These are phyloP conservation scores for Pelobates cultripes DNA, from an alignment of 2,797 vertebrate species.

Conservation along the genomic window DNA sequence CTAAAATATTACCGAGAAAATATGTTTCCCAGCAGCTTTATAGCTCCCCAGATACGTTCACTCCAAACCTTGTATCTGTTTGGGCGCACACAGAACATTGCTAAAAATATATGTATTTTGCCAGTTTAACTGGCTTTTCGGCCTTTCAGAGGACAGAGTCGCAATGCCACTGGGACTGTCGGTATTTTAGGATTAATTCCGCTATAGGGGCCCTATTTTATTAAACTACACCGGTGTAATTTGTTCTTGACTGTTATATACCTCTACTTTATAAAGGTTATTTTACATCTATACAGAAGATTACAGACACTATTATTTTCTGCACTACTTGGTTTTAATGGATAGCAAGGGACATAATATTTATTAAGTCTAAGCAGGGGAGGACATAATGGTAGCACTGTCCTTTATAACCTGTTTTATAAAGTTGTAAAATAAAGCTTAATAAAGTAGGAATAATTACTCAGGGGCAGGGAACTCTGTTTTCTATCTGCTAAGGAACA, in stretches of 20 bases:
- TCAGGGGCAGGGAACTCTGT: conserved; percentile 53
- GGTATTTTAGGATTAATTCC: conserved; percentile 62
- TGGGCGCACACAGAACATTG: conserved; percentile 70
- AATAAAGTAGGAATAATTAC: conserved; percentile 69
- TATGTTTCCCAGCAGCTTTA: conserved; percentile 77
- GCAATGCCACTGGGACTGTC: conserved; percentile 59
- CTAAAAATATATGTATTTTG: conserved; percentile 62
- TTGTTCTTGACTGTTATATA: conserved; percentile 68
- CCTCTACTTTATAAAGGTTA: conserved; percentile 67
- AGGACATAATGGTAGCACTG: conserved; percentile 64
- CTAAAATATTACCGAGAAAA: conserved; percentile 76
- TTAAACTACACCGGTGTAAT: conserved; percentile 67
- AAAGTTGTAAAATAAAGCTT: conserved; percentile 68
- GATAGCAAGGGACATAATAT: conserved; percentile 64
- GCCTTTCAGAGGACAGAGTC: conserved; percentile 60
- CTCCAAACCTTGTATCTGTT: conserved; percentile 72
- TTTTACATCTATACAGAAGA: conserved; percentile 67
- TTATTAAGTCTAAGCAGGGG: conserved; percentile 64
- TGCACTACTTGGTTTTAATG: conserved; percentile 65
- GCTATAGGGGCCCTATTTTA: conserved; percentile 68
- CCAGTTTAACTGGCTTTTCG: conserved; percentile 62
- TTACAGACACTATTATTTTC: conserved; percentile 65
- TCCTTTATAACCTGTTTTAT: conserved; percentile 66
- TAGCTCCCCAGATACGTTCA: conserved; percentile 69
- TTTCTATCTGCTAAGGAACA: conserved; percentile 49